phyloP scores from a whole-genome alignment of 2,888 invertebrate species.

The Pandemis heparana region DNA sequence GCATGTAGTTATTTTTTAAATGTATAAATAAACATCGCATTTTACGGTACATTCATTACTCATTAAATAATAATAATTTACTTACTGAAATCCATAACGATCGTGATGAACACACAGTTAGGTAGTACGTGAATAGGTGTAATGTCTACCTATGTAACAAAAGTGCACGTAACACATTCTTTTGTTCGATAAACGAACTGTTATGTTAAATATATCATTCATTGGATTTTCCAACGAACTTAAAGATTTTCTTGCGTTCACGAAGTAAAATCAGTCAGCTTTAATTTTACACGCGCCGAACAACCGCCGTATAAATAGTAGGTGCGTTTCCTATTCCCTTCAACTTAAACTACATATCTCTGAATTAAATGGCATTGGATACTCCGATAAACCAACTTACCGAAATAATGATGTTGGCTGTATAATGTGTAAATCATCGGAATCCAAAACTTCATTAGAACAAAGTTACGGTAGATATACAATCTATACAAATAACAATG shows the following conservation, averaged over 20 bases:
- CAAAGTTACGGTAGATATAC: neutral
- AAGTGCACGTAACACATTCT: neutral
- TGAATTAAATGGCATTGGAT: no score
- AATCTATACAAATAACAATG: neutral
- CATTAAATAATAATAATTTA: no score
- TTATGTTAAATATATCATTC: neutral
- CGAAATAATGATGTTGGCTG: no score
- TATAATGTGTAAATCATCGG: no score
- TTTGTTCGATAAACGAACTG: neutral
- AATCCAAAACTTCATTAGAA: no score
- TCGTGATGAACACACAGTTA: neutral
- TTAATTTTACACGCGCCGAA: neutral
- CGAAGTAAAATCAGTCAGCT: neutral
- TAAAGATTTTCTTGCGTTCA: neutral
- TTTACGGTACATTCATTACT: no score
- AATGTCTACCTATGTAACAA: neutral
- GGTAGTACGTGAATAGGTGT: neutral
- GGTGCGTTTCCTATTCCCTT: neutral
- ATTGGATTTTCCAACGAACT: neutral
- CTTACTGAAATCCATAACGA: conserved; percentile 4
- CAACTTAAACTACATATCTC: neutral
- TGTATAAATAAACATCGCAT: neutral
- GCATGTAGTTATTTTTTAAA: neutral
- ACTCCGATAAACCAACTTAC: no score
- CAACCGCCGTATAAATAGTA: neutral